Conservation (phyloP, 2,113 vertebrate genomes). For the Ciconia maguari region DNA sequence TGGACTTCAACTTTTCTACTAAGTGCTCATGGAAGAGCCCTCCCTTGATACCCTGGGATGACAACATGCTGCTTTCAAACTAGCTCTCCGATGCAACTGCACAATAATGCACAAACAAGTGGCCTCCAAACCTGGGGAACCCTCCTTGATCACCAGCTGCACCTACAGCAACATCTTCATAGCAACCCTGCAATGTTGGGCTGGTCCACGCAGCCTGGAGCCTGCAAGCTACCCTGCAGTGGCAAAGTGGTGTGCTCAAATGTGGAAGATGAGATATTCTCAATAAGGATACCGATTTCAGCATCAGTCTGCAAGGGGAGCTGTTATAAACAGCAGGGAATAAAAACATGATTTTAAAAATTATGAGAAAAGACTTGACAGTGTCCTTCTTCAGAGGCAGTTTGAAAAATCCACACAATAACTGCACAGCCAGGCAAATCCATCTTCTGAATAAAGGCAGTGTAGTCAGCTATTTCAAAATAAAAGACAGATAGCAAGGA, state of each 20-base stretch:
- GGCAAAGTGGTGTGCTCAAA: background rate
- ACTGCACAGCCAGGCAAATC: constrained; percentile 49
- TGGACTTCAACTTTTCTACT: background rate
- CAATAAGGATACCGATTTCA: constrained; percentile 27
- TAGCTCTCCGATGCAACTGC: background rate
- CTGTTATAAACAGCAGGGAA: constrained; percentile 44
- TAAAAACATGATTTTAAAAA: constrained; percentile 61
- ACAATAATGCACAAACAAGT: background rate
- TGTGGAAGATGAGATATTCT: constrained; percentile 8
- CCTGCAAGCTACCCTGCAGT: background rate
- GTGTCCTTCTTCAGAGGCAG: constrained; percentile 57
- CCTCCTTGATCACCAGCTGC: background rate
- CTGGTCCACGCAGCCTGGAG: background rate
- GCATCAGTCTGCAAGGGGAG: constrained; percentile 19
- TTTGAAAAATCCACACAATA: constrained; percentile 65
- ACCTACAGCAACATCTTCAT: background rate
- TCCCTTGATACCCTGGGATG: background rate
- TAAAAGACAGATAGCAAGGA: constrained; percentile 59
- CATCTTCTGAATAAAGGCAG: constrained; percentile 59
- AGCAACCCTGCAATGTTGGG: background rate
- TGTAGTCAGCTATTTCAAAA: constrained; percentile 60
- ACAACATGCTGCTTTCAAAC: background rate
- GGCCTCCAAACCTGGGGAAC: background rate
- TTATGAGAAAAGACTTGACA: constrained; percentile 51
- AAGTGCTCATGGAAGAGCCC: background rate